Base-by-base conservation (phyloP, 2,888 invertebrate species). In the Tineola bisselliella region DNA sequence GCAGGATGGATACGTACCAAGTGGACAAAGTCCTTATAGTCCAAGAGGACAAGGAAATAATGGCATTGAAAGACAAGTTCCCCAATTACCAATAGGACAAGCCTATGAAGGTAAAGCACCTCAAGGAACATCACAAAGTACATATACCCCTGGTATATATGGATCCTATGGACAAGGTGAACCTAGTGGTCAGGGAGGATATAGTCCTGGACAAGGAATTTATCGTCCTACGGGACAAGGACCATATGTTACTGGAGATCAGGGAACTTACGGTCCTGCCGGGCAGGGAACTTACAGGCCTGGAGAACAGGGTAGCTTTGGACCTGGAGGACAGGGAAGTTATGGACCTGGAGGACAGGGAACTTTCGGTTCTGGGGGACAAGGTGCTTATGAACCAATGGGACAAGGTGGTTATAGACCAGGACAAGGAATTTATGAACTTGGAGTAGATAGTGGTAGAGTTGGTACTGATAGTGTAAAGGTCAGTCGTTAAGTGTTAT, bases 371-470 rank as follows among this genome's bases (percentile, higher is more conserved):
- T 19, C 56, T 18, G 61, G 31, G 4, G 33, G 54, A 8, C 25
- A 31, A 30, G 59, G 18, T 6, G 19, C 44, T n/a, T 61, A 8
- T 52, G 43, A 38, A 17, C 19, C 62, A 43, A 59, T 48, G 10
- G 59, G 52, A 18, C 19, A 25, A 58, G 57, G 57, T 11, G 17
- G 43, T 18, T 38, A 60, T 18, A 64, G 63, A 25, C 61, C 30
- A 38, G 65, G 66, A 13, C 63, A 63, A 61, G 63, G 61, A 8
- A 63, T 60, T 59, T 61, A 60, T 19, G 62, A 44, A 17, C 25
- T 52, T n/a, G 60, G 58, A 11, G 44, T 62, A 44, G 65, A 30
- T 31, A 31, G 25, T 25, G 33, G 38, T 6, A 13, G 57, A 52
- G 19, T 1, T 43, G 33, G 44, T 12, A 18, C 15, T 13, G 31